Percentiles rank a stretch among this genome's conserved stretches.
These are phyloP conservation scores for Pelochelys cantorii DNA, from an alignment of 2,797 vertebrate genomes.

Conservation along the genomic window DNA sequence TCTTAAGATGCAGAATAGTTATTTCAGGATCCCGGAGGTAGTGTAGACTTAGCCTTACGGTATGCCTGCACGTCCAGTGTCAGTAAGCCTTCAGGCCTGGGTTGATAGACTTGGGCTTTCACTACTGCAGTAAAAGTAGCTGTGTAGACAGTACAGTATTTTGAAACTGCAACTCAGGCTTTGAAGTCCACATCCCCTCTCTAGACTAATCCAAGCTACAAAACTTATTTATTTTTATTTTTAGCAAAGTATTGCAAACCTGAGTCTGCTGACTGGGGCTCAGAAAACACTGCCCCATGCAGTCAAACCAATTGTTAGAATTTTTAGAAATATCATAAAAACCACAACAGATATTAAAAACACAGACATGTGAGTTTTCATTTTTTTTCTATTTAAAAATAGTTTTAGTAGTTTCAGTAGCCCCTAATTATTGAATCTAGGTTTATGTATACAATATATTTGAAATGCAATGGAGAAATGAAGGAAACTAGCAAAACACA, in stretches of 20 bases:
- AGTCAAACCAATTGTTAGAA: background rate
- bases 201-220: background rate
- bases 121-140: background rate
- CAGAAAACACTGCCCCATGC: background rate
- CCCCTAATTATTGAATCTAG: background rate
- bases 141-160: no score
- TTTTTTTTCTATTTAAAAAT: slow-evolving; percentile 33
- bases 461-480: background rate
- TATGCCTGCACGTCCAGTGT: background rate
- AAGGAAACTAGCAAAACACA: background rate
- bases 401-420: background rate
- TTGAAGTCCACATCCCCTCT: no score
- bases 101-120: background rate
- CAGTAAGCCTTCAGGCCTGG: background rate
- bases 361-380: background rate
- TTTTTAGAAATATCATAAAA: background rate
- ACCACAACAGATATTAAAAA: background rate
- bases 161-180: background rate
- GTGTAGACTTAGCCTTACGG: no score
- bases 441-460: background rate
- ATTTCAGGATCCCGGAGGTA: no score
- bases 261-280: background rate
- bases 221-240: background rate
- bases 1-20: no score
- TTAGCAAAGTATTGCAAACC: background rate